Base-by-base conservation (phyloP, 2,888 invertebrate genomes). In the Drosophila lutescens region DNA sequence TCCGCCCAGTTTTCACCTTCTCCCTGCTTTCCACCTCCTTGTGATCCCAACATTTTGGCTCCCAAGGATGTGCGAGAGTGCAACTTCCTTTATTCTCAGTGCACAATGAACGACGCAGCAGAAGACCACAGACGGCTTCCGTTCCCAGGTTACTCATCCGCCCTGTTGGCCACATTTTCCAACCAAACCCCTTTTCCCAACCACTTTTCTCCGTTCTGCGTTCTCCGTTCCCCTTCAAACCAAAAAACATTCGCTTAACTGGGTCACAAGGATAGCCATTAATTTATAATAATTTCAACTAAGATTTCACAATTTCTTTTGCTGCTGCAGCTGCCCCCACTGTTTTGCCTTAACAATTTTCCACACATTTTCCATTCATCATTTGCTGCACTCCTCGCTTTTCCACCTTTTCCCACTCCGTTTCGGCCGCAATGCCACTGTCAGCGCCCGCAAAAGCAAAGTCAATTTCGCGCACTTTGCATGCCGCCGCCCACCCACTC, bases 241-340 rank as follows among this genome's bases (percentile, higher is more conserved):
- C 62, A 9, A 62, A 62, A 78, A 86, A 77, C 80, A 86, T 82
- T 86, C 74, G 70, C 17, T 69, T 67, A 88, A 85, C 81, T 85
- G 74, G 85, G 85, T 88, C 85, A 85, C 87, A 86, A 80, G 85
- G 88, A 85, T 85, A 76, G 76, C 85, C 89, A 85, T 85, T 85
- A 85, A 85, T 85, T 88, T 88, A 88, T 85, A 85, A 85, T 85
- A 88, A 88, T 85, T 85, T 85, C 85, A 86, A 72, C 88, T 88
- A 88, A 88, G 89, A 88, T 88, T 85, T 88, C 76, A 83, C 73
- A 88, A 83, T 88, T 84, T 88, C 87, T 86, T 88, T 80, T 61
- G 62, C 74, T 34, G 62, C 76, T 50, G 62, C 74, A 36, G 62
- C 76, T 50, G 44, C 30, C 47, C 41, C 68, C 58, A 51, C 53